These are phyloP conservation scores for Nephrotoma guestfalica DNA, from an alignment of 2,888 invertebrate species.

Conservation along the genomic window DNA sequence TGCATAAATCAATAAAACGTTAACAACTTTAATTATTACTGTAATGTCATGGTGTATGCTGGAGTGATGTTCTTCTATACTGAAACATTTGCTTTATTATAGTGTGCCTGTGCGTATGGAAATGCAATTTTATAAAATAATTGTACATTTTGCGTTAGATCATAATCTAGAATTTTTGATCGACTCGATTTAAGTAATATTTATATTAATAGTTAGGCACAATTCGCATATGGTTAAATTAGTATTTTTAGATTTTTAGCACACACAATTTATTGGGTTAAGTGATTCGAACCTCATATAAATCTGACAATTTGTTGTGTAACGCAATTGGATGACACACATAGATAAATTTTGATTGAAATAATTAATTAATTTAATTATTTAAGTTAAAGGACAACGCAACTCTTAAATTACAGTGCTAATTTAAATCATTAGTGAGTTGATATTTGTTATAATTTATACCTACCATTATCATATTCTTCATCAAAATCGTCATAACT, in stretches of 20 bases:
- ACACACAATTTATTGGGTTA: not conserved
- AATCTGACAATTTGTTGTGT: not conserved
- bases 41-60: not conserved
- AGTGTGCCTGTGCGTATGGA: not conserved
- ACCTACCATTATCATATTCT: not conserved
- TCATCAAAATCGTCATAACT: not conserved
- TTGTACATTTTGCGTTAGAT: not conserved
- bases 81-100: too few relatives aligned
- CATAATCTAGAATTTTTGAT: not conserved
- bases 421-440: too few relatives aligned
- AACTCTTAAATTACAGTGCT: too few relatives aligned
- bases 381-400: not conserved
- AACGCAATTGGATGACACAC: not conserved
- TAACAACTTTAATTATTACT: not conserved
- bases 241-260: not conserved
- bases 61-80: too few relatives aligned
- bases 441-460: not conserved
- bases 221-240: not conserved
- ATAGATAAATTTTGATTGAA: not conserved
- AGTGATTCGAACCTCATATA: not conserved
- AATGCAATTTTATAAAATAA: not conserved
- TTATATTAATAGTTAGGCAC: not conserved
- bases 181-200: not conserved
- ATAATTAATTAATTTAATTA: not conserved
- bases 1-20: not conserved